Base-by-base conservation (phyloP, 2,113 vertebrate species). In the Cercopithecus mona region DNA sequence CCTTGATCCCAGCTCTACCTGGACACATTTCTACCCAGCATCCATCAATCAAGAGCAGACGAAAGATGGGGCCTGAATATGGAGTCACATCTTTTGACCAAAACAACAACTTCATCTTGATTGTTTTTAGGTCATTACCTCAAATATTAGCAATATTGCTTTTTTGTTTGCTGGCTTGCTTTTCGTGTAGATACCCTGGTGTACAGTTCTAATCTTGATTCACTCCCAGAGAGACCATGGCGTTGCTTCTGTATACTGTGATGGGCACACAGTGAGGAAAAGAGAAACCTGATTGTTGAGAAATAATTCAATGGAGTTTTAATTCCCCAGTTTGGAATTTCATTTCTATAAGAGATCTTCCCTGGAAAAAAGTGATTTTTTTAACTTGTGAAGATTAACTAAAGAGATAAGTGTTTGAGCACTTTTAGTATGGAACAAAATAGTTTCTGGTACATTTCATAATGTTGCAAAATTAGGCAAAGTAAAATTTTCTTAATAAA, bases 401-500 rank as follows among this genome's bases (percentile, higher is more conserved):
- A 32, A 8, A 93, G 22, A 80, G 8, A 72, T n/a, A 87, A 57
- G 7, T n/a, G 9, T 22, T 78, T 59, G 40, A 81, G 38, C 22
- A 14, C 52, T 91, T 93, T 87, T 38, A 88, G 14, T 45, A 48
- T 13, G 18, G 20, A 40, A 79, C 70, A 94, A 88, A 76, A 85
- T n/a, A 89, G 32, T 85, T 92, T 93, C 86, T 66, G 52, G 40
- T 88, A 80, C n/a, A 35, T 83, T 83, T 95, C 57, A 13, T 73
- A 95, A 68, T 70, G 80, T 66, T 3, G 5, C 3, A 66, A 89
- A 38, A 23, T 96, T 88, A 96, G 4, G 0, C 88, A 78, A 59
- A 35, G 6, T 16, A 38, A 61, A n/a, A 27, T 61, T 38, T 40
- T 52, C 78, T 93, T 48, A 20, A 40, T 94, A 98, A 40, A 83